phyloP scores from a whole-genome alignment of 2,797 vertebrate species.

The Aphelocoma californica region DNA sequence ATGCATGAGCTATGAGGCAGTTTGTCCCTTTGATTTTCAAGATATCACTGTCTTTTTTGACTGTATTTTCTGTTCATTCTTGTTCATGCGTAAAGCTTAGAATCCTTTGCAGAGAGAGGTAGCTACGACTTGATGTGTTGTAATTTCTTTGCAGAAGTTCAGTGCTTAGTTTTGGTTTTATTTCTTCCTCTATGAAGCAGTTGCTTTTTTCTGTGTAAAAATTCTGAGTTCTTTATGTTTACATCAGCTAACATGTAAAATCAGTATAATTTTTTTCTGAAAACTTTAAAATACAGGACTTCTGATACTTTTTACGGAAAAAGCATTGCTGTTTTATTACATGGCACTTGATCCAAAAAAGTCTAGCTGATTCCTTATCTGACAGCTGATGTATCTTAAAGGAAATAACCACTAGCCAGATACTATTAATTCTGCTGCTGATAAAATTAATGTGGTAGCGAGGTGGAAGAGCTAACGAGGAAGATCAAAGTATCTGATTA shows the following conservation, averaged over 20 bases:
- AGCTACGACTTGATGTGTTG: background rate
- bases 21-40: background rate
- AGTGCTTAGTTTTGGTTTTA: background rate
- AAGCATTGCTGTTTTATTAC: background rate
- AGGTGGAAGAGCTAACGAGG: background rate
- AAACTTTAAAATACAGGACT: background rate
- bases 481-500: background rate
- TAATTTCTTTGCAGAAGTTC: background rate
- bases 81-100: background rate
- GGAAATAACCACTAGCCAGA: background rate
- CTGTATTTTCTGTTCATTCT: background rate
- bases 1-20: background rate
- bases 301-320: background rate
- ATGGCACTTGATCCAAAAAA: background rate
- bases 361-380: background rate
- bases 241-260: background rate
- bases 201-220: background rate
- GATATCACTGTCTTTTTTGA: background rate
- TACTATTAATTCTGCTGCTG: background rate
- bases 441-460: background rate
- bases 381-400: background rate
- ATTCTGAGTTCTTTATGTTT: background rate
- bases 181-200: background rate
- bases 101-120: background rate
- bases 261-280: background rate